Evolutionary conservation across 2,888 invertebrate genomes (phyloP), one percentile per base, ranked within the genome.

Genomic region (Leptopterna dolabrata): DNA sequence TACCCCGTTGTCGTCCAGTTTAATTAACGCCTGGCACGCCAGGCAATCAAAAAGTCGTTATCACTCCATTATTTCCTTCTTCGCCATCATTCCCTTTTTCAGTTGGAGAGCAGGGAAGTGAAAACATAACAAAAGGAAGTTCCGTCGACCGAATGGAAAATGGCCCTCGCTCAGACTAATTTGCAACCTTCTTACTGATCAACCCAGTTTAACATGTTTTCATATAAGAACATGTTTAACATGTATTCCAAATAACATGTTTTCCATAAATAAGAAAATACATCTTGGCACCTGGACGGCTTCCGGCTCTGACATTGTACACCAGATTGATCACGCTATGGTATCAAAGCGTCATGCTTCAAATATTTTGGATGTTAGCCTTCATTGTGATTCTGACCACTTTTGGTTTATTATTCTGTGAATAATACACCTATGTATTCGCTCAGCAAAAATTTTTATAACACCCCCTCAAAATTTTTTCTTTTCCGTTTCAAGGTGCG

Each of bases 21-120:
- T 70, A 83, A 83, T 83, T 83, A 83, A 83, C 83, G 83, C 41
- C 83, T 70, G 83, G 71, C 70, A 41, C 63, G 83, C 36, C 70
- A 83, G 63, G 83, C 83, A 83, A 83, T 83, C 83, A 83, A 83
- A 83, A 83, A 83, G 83, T 83, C 83, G 71, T 83, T 83, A 83
- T 83, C 63, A 71, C 83, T 83, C 83, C 63, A 36, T n/a, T n/a
- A n/a, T 83, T 83, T 83, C 83, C 83, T 70, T 19, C 14, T 36
- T 83, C 70, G 36, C 63, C n/a, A 24, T 63, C 41, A 43, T 70
- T 43, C 83, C 71, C 41, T 47, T 27, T 63, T 83, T 41, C 43
- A 83, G 55, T n/a, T 63, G 41, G 41, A 70, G 71, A 83, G 41
- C 19, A 70, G 83, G 29, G 27, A 83, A 83, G 83, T 83, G 83